Evolutionary conservation across 2,888 invertebrate genomes (phyloP).

Genomic region (Noctua fimbriata): DNA sequence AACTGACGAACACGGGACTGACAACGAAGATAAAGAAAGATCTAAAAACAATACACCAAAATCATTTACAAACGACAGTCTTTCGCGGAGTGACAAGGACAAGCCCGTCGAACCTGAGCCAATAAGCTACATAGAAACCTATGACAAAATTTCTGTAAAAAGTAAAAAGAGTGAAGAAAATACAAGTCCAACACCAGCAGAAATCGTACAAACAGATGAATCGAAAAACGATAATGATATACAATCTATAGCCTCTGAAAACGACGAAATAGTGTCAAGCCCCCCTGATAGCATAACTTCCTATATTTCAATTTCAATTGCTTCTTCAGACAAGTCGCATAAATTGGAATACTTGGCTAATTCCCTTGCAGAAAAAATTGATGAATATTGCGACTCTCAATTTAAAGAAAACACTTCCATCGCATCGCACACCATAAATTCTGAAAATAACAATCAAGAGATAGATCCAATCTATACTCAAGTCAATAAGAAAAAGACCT

Average conservation of each 20-base stretch:
- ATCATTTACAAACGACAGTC: slow-evolving; percentile 86
- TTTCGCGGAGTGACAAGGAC: slow-evolving; percentile 83
- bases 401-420: slow-evolving; percentile 82
- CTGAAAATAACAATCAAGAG: slow-evolving; percentile 78
- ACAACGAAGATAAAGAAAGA: slow-evolving; percentile 81
- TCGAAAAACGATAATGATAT: slow-evolving; percentile 76
- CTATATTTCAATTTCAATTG: slow-evolving; percentile 88
- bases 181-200: slow-evolving; percentile 62
- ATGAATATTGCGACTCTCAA: slow-evolving; percentile 89
- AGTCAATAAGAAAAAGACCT: slow-evolving; percentile 89
- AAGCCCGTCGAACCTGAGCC: slow-evolving; percentile 72
- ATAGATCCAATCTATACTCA: slow-evolving; percentile 85
- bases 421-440: slow-evolving; percentile 75
- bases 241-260: slow-evolving; percentile 85
- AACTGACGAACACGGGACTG: slow-evolving; percentile 83
- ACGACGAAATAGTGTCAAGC: slow-evolving; percentile 87
- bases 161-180: slow-evolving; percentile 72
- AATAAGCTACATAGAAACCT: slow-evolving; percentile 71
- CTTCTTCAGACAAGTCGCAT: slow-evolving; percentile 88
- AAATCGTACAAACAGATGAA: slow-evolving; percentile 58
- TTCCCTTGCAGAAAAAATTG: slow-evolving; percentile 89
- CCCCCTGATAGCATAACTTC: slow-evolving; percentile 88
- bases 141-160: slow-evolving; percentile 79
- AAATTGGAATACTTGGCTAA: slow-evolving; percentile 88
- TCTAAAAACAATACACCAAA: slow-evolving; percentile 87